Evolutionary conservation across 2,797 vertebrate genomes (phyloP), one percentile per base, ranked within the genome.

Genomic region (Leptodactylus fallax): DNA sequence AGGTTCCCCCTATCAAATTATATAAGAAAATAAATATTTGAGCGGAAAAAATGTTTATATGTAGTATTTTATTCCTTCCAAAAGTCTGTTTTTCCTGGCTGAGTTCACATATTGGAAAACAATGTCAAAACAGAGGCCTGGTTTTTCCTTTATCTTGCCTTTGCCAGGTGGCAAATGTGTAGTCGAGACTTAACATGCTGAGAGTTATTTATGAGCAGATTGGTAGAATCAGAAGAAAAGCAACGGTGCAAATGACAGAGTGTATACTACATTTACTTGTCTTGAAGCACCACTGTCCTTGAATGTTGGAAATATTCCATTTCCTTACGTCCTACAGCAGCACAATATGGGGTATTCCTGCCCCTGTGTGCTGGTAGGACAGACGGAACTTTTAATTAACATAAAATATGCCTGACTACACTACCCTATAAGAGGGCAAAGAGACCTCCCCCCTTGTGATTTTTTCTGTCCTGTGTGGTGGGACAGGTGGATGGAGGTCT

Each of bases 1-100:
- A 47, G 55, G 78, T 72, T 72, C 78, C 65, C 47, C 53, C 65
- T 60, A 87, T 47, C 49, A 19, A 87, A 81, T 81, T 81, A 76
- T 87, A 21, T 76, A 78, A 21, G 17, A 85, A 85, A 79, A 85
- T 79, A 85, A 85, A 85, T 23, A 85, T 85, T 17, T 53, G 23
- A 79, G n/a, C 5, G 27, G 83, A 51, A 65, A 56, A 49, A 67
- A 27, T 85, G 74, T 85, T 79, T 85, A 79, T 85, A 65, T 60
- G 74, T 55, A n/a, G 27, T 47, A 47, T 74, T 72, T 58, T 47
- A 60, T 56, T 84, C 27, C 21, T 36, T 83, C 67, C 53, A 72
- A 36, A 53, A 72, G 21, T 11, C 11, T 47, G 53, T 58, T 84
- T 49, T 84, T 74, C 19, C 67, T 74, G 82, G 51, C 82, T 47